These are phyloP conservation scores for Melanotus villosus DNA, from an alignment of 2,888 invertebrate genomes.

Conservation along the genomic window DNA sequence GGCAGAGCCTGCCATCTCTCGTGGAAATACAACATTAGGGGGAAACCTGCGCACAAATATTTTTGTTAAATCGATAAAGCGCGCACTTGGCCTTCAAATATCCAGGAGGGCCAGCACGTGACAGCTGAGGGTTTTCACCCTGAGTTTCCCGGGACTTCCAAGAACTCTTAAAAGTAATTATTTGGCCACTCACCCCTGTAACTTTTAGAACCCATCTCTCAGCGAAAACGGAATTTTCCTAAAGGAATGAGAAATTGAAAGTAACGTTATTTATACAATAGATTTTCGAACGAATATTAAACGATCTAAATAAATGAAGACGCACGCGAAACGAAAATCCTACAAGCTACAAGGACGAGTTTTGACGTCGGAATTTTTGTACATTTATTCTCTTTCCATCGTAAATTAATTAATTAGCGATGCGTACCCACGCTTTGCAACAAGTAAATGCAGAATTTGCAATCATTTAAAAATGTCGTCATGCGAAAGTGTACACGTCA, in stretches of 20 bases:
- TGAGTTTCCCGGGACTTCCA: conserved; percentile 59
- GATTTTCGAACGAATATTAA: conserved; percentile 11
- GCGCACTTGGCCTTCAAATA: conserved; percentile 67
- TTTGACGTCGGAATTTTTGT: too few relatives aligned
- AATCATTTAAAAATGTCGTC: conserved; percentile 54
- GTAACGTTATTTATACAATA: conserved; percentile 16
- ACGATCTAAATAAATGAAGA: conserved; percentile 21
- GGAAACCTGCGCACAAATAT: conserved; percentile 49
- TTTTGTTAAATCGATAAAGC: conserved; percentile 62
- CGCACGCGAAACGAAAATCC: neutral
- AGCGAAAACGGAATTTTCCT: conserved; percentile 18
- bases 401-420: too few relatives aligned
- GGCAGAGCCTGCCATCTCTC: conserved; percentile 48
- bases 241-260: conserved; percentile 26
- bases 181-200: conserved; percentile 41
- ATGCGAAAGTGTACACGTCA: conserved; percentile 58
- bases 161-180: conserved; percentile 44
- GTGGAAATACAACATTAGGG: conserved; percentile 6
- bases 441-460: conserved; percentile 32
- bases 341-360: neutral
- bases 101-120: conserved; percentile 55
- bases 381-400: too few relatives aligned
- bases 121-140: conserved; percentile 63
- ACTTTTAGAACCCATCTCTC: conserved; percentile 10
- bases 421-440: too few relatives aligned